Percentiles rank a stretch among this genome's conserved stretches.
These are phyloP conservation scores for Gastracanthus pulcherrimus DNA, from an alignment of 2,888 invertebrate genomes.

Conservation along the genomic window DNA sequence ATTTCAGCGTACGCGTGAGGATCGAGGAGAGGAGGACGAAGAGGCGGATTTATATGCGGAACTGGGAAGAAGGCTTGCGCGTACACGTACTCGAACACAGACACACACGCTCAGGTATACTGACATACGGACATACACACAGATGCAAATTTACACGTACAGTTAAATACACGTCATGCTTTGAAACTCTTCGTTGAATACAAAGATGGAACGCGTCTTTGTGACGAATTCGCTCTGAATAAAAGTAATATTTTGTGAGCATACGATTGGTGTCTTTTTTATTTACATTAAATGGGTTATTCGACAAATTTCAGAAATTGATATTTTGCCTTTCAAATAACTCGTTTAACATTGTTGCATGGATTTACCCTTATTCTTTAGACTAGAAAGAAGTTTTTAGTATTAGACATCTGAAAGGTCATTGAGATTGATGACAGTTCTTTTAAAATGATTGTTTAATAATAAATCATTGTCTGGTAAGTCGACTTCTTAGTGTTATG, in stretches of 20 bases:
- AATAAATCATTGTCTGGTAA: no score
- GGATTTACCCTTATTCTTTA: not conserved
- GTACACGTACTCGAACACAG: not conserved
- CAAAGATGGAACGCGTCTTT: slow-evolving; percentile 48
- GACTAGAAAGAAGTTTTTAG: no score
- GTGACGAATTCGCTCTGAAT: slow-evolving; percentile 70
- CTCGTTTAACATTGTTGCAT: not conserved
- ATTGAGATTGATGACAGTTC: no score
- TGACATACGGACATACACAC: not conserved
- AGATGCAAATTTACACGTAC: slow-evolving; percentile 8
- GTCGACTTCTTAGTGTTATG: no score
- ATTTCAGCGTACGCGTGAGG: not conserved
- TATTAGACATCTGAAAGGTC: no score
- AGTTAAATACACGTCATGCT: slow-evolving; percentile 26
- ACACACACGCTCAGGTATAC: not conserved
- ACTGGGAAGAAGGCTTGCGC: not conserved
- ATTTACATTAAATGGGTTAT: not conserved
- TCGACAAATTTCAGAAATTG: not conserved
- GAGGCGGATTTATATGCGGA: not conserved
- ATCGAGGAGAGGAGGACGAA: not conserved
- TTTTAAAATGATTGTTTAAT: no score
- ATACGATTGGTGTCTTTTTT: slow-evolving; percentile 56
- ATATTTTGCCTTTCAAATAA: not conserved
- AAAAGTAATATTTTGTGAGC: slow-evolving; percentile 75
- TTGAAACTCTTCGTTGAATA: slow-evolving; percentile 35